phyloP scores from a whole-genome alignment of 2,888 invertebrate species.

The Cephus sareptanus region DNA sequence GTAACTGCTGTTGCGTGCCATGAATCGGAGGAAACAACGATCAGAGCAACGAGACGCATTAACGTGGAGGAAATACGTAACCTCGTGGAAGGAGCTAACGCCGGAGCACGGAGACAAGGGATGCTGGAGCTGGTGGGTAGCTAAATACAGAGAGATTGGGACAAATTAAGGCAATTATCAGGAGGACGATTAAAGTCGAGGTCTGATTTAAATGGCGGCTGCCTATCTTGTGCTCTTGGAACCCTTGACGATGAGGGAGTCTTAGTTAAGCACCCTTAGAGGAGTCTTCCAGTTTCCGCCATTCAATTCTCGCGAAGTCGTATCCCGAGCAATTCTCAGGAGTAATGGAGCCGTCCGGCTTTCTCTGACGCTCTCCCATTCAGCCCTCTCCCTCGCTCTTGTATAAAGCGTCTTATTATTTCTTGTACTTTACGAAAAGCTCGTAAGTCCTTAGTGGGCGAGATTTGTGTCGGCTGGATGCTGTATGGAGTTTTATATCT shows the following conservation, averaged over 20 bases:
- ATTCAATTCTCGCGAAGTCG: constrained; percentile 22
- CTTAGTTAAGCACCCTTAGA: not conserved
- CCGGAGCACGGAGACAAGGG: not conserved
- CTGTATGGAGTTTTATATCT: not conserved
- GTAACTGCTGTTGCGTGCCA: not conserved
- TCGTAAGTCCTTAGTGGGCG: constrained; percentile 46
- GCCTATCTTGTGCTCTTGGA: not conserved
- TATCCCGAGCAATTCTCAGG: constrained; percentile 47
- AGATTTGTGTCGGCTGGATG: not conserved
- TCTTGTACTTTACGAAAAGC: constrained; percentile 38
- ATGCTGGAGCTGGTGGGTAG: not conserved
- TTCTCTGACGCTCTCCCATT: constrained; percentile 11
- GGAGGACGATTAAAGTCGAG: not conserved
- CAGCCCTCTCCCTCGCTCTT: not conserved
- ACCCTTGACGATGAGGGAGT: not conserved
- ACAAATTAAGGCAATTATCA: not conserved
- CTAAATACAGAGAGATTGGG: not conserved
- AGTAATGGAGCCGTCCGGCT: constrained; percentile 53
- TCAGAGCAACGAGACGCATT: not conserved
- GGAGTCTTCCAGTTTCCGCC: not conserved
- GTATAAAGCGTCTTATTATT: not conserved
- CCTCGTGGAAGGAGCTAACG: not conserved
- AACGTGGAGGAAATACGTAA: not conserved
- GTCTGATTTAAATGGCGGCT: not conserved
- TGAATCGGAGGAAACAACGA: not conserved